A percentile compares a stretch with the other conserved stretches of the same genome.
These are phyloP conservation scores for Nannoperca obscura DNA, from an alignment of 2,797 vertebrate genomes.

Conservation along the genomic window DNA sequence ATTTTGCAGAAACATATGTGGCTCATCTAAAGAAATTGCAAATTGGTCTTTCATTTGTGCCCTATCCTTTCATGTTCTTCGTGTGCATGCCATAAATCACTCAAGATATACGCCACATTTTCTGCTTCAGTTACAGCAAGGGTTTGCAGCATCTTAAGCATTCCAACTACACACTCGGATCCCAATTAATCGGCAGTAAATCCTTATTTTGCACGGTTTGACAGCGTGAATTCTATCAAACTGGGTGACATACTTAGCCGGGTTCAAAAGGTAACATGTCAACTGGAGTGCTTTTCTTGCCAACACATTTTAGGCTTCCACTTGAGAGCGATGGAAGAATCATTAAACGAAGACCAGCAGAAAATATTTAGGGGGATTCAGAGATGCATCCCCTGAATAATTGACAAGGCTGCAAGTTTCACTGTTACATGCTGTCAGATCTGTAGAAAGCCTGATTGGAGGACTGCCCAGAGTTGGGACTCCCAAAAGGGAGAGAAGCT, in stretches of 20 bases:
- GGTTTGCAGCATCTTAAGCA: slow-evolving; percentile 48
- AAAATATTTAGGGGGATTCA: slow-evolving; percentile 45
- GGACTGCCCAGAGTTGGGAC: slow-evolving; percentile 10
- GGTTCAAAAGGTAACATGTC: slow-evolving; percentile 77
- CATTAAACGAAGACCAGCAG: slow-evolving; percentile 33
- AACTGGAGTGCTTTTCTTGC: slow-evolving; percentile 44
- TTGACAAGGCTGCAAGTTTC: slow-evolving; percentile 45
- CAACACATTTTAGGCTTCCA: slow-evolving; percentile 33
- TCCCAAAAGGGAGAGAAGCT: slow-evolving; percentile 33
- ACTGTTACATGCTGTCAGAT: slow-evolving; percentile 62
- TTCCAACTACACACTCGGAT: slow-evolving; percentile 47
- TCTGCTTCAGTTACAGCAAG: slow-evolving; percentile 40
- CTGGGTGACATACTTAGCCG: slow-evolving; percentile 65
- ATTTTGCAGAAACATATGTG: slow-evolving; percentile 11
- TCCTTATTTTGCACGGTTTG: slow-evolving; percentile 63
- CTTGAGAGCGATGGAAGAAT: slow-evolving; percentile 28
- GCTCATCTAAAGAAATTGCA: slow-evolving; percentile 25
- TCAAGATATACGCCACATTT: slow-evolving; percentile 27
- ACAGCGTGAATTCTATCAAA: slow-evolving; percentile 52
- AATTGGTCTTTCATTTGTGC: slow-evolving; percentile 28
- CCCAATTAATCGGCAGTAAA: slow-evolving; percentile 63
- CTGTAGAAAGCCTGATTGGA: slow-evolving; percentile 50
- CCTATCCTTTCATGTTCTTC: slow-evolving; percentile 30
- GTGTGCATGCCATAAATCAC: slow-evolving; percentile 38
- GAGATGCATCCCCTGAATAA: slow-evolving; percentile 62